Evolutionary conservation across 92 coral and sea anemone species (phyloP), one percentile per base, ranked within the genome.

Genomic region (Phymanthus crucifer): DNA sequence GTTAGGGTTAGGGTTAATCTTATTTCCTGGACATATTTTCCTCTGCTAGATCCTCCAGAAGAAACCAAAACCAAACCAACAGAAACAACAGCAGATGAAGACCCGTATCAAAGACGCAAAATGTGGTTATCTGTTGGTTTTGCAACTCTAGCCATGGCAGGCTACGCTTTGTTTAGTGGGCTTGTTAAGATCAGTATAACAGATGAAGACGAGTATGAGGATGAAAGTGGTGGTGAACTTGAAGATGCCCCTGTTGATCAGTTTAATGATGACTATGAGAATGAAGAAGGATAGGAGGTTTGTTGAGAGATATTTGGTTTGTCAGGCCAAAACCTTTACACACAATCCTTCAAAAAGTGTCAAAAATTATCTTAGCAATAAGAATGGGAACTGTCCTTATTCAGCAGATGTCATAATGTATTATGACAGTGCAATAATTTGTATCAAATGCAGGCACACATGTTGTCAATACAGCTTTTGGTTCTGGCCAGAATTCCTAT

Each of bases 81-180:
- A 3, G 73, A 84, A 0, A 64, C 89, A 70, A 29, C 72, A 47
- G 72, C 70, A 43, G 92, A 81, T 77, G 92, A 85, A 26, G 90
- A 89, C 57, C 68, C 82, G 8, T 40, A 75, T 61, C 87, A 86
- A 61, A 47, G 71, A 17, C 82, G 87, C 8, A 89, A 86, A 73
- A 61, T 76, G 75, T 72, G 79, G 83, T 72, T 89, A 33, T 72
- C 93, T 0, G 66, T 83, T 21, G 93, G 78, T 43, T 29, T 89
- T 52, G 90, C 93, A 47, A 33, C 48, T 17, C 57, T 82, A 10
- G 87, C 83, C 73, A 89, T 89, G 93, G 82, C 85, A 23, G 72
- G 72, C 16, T 89, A 89, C 57, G 93, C 93, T 36, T 29, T 89
- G 57, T n/a, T 70, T n/a, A 89, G 78, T 68, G 93, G 93, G 24